These are phyloP conservation scores for Autographa gamma DNA, from an alignment of 2,888 invertebrate species.

Conservation along the genomic window DNA sequence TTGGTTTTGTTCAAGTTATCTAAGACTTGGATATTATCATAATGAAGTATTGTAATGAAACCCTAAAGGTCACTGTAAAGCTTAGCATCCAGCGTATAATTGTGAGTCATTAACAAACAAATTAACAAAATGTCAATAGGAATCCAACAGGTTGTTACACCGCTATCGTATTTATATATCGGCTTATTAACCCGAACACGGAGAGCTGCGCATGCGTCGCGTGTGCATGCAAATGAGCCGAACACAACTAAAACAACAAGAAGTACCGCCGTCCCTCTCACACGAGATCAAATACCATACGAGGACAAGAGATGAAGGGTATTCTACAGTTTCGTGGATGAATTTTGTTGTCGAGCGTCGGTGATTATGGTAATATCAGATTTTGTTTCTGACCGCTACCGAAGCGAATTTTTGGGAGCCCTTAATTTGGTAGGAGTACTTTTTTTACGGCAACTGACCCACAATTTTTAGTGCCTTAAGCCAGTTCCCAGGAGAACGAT, in stretches of 20 bases:
- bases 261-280: conserved; percentile 56
- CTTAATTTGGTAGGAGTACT: conserved; percentile 50
- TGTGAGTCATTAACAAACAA: conserved; percentile 45
- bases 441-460: conserved; percentile 45
- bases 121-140: conserved; percentile 62
- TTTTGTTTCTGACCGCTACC: conserved; percentile 62
- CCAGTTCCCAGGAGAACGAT: conserved; percentile 44
- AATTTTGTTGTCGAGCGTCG: conserved; percentile 42
- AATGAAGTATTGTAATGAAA: not conserved
- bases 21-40: not conserved
- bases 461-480: conserved; percentile 41
- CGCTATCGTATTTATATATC: conserved; percentile 73
- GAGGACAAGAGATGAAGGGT: conserved; percentile 50
- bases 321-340: conserved; percentile 25
- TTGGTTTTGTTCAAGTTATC: not conserved
- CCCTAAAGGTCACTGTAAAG: not conserved
- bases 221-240: conserved; percentile 73
- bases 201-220: conserved; percentile 61
- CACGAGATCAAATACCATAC: conserved; percentile 14
- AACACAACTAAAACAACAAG: conserved; percentile 50
- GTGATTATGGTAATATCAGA: conserved; percentile 61
- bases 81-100: conserved; percentile 23
- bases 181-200: conserved; percentile 73
- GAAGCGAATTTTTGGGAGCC: conserved; percentile 55
- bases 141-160: conserved; percentile 61